Base-by-base conservation (phyloP, 2,797 vertebrate genomes). In the Spheniscus humboldti region DNA sequence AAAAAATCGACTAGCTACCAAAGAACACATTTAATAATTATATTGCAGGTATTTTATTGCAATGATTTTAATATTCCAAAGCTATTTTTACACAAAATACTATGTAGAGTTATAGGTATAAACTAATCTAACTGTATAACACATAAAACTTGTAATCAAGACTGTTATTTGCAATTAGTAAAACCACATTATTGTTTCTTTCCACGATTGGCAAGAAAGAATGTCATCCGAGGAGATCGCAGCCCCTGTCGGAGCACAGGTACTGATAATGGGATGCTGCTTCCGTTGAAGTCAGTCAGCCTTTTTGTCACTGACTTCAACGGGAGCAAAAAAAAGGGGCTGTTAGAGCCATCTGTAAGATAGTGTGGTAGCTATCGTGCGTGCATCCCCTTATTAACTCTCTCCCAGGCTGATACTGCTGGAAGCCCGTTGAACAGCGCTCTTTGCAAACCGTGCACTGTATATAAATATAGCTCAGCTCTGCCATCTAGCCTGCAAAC, bases 1-100 rank as follows among this genome's bases (percentile, higher is more conserved):
- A 92, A 94, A 97, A 97, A 97, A 97, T 97, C 96, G 86, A 97
- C 96, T 98, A 98, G 97, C 97, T 98, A 98, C 98, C 98, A 98
- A 98, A 98, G 98, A 98, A 98, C 97, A 98, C 97, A 97, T 97
- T 97, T 98, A 97, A 97, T 98, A 97, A 96, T 98, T 98, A 97
- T 98, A 98, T 96, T 97, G 97, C 98, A 98, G 98, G 98, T 98
- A 98, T 98, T 98, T 98, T 98, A 98, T 98, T 98, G 97, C 97
- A 97, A 98, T 98, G 97, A 98, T 98, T 98, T 98, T 98, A 98
- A 98, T 98, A 98, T 97, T 97, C 97, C 98, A 98, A 98, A 98
- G 98, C 97, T 98, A 98, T 98, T 98, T 98, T 98, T 98, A 98
- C 98, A 98, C 96, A 98, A 97, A 97, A 98, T 98, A 97, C 97